phyloP scores from a whole-genome alignment of 2,797 vertebrate genomes.

The Parauchenoglanis ngamensis region DNA sequence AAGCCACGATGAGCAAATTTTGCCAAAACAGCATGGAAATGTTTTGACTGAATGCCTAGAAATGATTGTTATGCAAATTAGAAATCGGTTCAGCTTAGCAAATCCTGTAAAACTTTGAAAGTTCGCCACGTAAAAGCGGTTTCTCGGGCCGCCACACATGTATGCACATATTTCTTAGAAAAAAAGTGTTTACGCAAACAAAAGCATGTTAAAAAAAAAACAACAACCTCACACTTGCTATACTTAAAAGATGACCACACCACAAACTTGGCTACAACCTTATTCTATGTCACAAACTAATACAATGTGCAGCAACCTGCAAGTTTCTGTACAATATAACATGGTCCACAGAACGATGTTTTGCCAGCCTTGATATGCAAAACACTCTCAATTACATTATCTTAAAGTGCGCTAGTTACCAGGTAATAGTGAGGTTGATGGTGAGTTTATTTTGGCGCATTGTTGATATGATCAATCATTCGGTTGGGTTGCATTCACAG shows the following conservation, averaged over 20 bases:
- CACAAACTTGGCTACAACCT: background rate
- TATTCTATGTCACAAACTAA: slow-evolving; percentile 22
- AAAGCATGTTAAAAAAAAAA: slow-evolving; percentile 6
- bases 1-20: no score
- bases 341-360: slow-evolving; percentile 29
- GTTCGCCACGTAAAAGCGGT: background rate
- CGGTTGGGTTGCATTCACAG: background rate
- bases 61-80: background rate
- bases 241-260: background rate
- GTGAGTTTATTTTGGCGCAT: background rate
- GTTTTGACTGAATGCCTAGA: background rate
- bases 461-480: background rate
- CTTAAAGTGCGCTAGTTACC: slow-evolving; percentile 34
- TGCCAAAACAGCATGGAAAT: background rate
- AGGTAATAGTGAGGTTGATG: background rate
- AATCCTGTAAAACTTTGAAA: background rate
- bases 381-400: slow-evolving; percentile 15
- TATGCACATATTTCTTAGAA: slow-evolving; percentile 12
- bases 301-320: slow-evolving; percentile 30
- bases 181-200: background rate
- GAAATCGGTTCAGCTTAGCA: background rate
- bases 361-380: background rate
- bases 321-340: slow-evolving; percentile 39
- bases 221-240: background rate
- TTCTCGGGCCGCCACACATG: background rate